A percentile compares a stretch with the other conserved stretches of the same genome.
Evolutionary conservation across 2,797 vertebrate species (phyloP).

Genomic region (Sebastes baramenuke): DNA sequence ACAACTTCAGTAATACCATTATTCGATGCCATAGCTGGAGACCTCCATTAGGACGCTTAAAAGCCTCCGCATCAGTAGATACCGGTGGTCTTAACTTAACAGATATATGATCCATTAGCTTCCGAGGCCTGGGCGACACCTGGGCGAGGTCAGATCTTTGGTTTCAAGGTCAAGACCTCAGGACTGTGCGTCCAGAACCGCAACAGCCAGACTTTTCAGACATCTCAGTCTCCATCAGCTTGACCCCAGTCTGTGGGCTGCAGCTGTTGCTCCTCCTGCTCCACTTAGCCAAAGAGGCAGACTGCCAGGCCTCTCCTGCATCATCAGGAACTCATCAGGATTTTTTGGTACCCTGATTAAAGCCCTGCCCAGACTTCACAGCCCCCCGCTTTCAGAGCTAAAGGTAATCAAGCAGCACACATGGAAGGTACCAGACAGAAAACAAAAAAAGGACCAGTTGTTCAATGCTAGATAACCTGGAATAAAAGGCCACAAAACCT

Average conservation of each 20-base stretch:
- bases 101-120: slow-evolving; percentile 17
- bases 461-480: background rate
- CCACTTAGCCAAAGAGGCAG: slow-evolving; percentile 23
- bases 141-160: background rate
- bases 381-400: background rate
- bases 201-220: background rate
- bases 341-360: slow-evolving; percentile 46
- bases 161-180: slow-evolving; percentile 24
- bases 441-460: background rate
- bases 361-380: slow-evolving; percentile 40
- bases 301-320: slow-evolving; percentile 27
- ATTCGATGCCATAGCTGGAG: slow-evolving; percentile 11
- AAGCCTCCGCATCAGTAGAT: slow-evolving; percentile 22
- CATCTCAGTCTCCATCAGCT: slow-evolving; percentile 16
- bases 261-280: slow-evolving; percentile 52
- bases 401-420: slow-evolving; percentile 42
- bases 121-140: background rate
- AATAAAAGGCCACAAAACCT: background rate
- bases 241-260: slow-evolving; percentile 40
- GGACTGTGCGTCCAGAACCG: background rate
- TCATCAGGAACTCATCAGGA: slow-evolving; percentile 56
- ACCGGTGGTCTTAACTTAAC: slow-evolving; percentile 11
- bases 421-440: background rate
- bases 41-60: slow-evolving; percentile 21
- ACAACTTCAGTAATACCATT: slow-evolving; percentile 52